Conservation (phyloP, 1,140 invertebrate species). For the Vanessa atalanta region DNA sequence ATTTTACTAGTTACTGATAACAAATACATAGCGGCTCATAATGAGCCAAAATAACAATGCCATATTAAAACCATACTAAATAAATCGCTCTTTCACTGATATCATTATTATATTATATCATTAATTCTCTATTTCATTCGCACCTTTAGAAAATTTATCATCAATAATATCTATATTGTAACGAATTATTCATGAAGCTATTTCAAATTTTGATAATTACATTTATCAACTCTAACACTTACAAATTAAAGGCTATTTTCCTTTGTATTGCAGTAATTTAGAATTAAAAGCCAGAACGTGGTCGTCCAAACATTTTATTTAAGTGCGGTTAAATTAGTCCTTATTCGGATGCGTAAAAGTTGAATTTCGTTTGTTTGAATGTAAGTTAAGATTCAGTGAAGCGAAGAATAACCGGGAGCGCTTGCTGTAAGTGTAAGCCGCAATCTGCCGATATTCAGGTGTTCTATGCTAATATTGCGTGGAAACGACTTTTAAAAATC, state of each 20-base stretch:
- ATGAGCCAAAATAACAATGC: too few species aligned
- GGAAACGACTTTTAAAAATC: constrained; percentile 46
- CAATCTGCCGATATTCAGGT: constrained; percentile 75
- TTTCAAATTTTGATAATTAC: constrained; percentile 14
- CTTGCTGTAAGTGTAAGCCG: constrained; percentile 68
- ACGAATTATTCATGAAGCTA: constrained; percentile 28
- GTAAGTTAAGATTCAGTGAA: constrained; percentile 35
- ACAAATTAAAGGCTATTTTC: constrained; percentile 29
- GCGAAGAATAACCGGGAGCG: constrained; percentile 56
- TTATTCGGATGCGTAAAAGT: constrained; percentile 30
- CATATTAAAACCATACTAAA: too few species aligned
- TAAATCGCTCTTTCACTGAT: too few species aligned
- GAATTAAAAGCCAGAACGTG: constrained; percentile 48
- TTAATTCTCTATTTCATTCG: constrained; percentile 1
- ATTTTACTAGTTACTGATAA: too few species aligned
- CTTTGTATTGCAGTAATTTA: constrained; percentile 36
- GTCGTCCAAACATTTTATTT: constrained; percentile 26
- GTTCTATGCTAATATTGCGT: constrained; percentile 47
- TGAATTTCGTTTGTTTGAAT: constrained; percentile 25
- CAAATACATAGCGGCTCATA: too few species aligned
- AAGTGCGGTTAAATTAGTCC: constrained; percentile 10
- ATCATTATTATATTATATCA: not conserved
- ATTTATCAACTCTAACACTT: constrained; percentile 20
- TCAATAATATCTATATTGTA: constrained; percentile 43
- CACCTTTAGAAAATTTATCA: constrained; percentile 31